Conservation (phyloP, 2,113 vertebrate species). For the Hemichromis elongatus region DNA sequence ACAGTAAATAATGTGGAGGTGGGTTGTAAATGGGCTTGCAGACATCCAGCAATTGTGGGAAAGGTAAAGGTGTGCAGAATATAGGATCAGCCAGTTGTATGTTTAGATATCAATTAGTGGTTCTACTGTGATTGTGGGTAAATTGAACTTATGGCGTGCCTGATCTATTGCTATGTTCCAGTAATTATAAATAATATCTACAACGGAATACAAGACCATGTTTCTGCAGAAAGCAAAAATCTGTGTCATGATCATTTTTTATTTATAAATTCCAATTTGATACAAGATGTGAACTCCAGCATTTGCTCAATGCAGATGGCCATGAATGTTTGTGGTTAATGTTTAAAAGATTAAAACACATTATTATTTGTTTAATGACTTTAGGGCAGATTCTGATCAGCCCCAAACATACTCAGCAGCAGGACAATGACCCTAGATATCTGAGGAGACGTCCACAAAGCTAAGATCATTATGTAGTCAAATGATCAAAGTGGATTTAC, state of each 20-base stretch:
- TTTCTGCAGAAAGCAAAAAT: neutral
- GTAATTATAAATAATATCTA: neutral
- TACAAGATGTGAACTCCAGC: neutral
- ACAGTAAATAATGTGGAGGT: neutral
- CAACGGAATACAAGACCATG: neutral
- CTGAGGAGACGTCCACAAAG: neutral
- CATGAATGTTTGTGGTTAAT: neutral
- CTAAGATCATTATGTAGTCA: neutral
- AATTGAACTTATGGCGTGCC: neutral
- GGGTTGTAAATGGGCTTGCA: neutral
- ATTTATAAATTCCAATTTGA: neutral
- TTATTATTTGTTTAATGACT: neutral
- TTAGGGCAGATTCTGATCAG: neutral
- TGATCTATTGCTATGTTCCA: accelerated
- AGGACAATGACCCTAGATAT: neutral
- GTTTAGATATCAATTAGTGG: neutral
- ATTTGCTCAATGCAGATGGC: neutral
- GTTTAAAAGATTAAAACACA: neutral
- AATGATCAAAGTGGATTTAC: neutral
- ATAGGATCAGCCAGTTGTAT: neutral
- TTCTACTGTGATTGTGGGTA: neutral
- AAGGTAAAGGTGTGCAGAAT: neutral
- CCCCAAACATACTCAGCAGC: neutral
- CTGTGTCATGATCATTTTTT: neutral
- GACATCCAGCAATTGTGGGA: neutral